Conservation (phyloP, 2,888 invertebrate genomes). For the Muscina levida region DNA sequence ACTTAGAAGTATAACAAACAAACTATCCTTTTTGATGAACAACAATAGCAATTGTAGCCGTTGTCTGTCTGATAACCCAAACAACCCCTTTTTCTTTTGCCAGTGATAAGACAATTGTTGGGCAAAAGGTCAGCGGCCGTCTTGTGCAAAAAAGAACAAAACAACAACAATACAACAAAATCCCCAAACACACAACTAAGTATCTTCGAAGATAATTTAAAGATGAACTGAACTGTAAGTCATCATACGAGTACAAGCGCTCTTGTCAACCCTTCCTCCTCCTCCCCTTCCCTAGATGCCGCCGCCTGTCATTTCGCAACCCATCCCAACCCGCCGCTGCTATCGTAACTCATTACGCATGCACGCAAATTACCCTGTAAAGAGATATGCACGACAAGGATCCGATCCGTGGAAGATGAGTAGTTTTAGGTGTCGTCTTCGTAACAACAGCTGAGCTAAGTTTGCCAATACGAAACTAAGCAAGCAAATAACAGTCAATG, state of each 20-base stretch:
- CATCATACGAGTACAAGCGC: background rate
- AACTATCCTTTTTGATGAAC: too few species aligned
- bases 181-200: too few species aligned
- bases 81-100: slow-evolving; percentile 50
- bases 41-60: background rate
- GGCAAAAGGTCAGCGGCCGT: slow-evolving; percentile 60
- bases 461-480: too few species aligned
- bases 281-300: background rate
- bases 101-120: slow-evolving; percentile 40
- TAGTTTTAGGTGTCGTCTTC: too few species aligned
- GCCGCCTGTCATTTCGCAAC: too few species aligned
- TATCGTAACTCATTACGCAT: slow-evolving; percentile 37
- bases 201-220: too few species aligned
- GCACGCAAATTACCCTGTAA: slow-evolving; percentile 45
- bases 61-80: background rate
- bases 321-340: slow-evolving; percentile 8
- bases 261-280: slow-evolving; percentile 2
- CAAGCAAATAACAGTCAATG: background rate
- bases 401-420: too few species aligned
- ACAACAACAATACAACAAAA: too few species aligned
- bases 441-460: too few species aligned
- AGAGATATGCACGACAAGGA: background rate
- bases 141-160: slow-evolving; percentile 15
- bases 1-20: too few species aligned
- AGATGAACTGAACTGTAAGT: background rate